Evolutionary conservation across 2,888 invertebrate species (phyloP).

Genomic region (Apomyelois bistriatella): DNA sequence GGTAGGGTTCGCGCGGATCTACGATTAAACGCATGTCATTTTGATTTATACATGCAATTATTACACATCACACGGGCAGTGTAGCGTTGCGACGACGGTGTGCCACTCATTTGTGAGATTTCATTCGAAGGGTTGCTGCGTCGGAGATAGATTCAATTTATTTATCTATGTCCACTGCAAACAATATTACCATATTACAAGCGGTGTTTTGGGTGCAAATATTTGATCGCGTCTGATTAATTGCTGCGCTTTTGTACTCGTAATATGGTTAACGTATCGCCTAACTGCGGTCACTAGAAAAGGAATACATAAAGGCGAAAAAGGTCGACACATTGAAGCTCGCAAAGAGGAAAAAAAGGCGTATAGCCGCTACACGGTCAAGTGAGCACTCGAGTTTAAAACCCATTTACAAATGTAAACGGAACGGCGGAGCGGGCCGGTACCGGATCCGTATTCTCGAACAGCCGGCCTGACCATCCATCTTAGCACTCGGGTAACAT

Average conservation of each 20-base stretch:
- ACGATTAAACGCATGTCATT: slow-evolving; percentile 69
- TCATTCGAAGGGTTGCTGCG: slow-evolving; percentile 21
- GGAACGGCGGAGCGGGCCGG: slow-evolving; percentile 18
- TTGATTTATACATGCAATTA: slow-evolving; percentile 71
- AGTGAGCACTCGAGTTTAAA: slow-evolving; percentile 42
- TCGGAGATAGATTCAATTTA: slow-evolving; percentile 22
- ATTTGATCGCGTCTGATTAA: slow-evolving; percentile 35
- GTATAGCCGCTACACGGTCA: slow-evolving; percentile 24
- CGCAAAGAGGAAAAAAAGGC: slow-evolving; percentile 22
- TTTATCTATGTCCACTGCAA: slow-evolving; percentile 28
- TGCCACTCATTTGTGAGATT: slow-evolving; percentile 31
- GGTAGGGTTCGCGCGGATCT: slow-evolving; percentile 47
- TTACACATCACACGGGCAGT: slow-evolving; percentile 39
- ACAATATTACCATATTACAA: slow-evolving; percentile 37
- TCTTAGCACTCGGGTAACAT: slow-evolving; percentile 48
- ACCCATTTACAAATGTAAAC: slow-evolving; percentile 60
- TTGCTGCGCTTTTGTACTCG: slow-evolving; percentile 18
- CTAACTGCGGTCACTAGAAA: slow-evolving; percentile 10
- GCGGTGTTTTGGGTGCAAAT: slow-evolving; percentile 30
- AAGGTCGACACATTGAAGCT: slow-evolving; percentile 18
- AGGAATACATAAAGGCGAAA: slow-evolving; percentile 18
- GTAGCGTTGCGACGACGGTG: slow-evolving; percentile 15
- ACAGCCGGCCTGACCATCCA: slow-evolving; percentile 42
- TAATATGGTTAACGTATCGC: slow-evolving; percentile 6
- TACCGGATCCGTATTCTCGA: background rate